Evolutionary conservation across 2,888 invertebrate genomes (phyloP).

Genomic region (Operophtera brumata): DNA sequence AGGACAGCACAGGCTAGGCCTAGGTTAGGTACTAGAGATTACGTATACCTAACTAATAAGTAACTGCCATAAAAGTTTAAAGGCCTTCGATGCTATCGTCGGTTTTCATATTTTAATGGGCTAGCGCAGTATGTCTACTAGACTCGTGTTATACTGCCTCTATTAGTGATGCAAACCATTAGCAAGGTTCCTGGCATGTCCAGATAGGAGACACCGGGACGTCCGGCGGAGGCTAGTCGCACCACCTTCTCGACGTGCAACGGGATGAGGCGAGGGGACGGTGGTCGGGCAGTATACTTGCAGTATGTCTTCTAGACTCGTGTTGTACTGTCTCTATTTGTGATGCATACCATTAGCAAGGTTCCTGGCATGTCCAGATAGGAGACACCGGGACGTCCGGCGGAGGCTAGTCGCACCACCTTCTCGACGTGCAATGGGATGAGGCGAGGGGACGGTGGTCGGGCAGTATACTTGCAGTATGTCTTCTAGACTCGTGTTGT

Average conservation of each 20-base stretch:
- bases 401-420: constrained; percentile 90
- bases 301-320: neutral
- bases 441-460: constrained; percentile 89
- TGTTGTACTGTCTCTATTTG: neutral
- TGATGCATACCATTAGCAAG: constrained; percentile 78
- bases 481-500: neutral
- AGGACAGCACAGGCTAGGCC: too few species aligned
- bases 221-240: constrained; percentile 89
- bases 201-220: constrained; percentile 94
- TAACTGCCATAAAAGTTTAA: too few species aligned
- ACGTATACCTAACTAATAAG: too few species aligned
- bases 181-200: constrained; percentile 95
- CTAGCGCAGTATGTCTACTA: neutral
- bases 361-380: constrained; percentile 97
- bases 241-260: constrained; percentile 95
- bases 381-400: constrained; percentile 93
- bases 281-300: constrained; percentile 94
- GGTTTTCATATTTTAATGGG: too few species aligned
- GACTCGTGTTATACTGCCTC: neutral
- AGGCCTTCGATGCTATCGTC: too few species aligned
- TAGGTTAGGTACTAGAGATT: too few species aligned
- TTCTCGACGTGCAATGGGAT: constrained; percentile 96
- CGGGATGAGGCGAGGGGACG: constrained; percentile 90
- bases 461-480: constrained; percentile 88
- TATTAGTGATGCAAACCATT: constrained; percentile 62